A percentile compares a stretch with the other conserved stretches of the same genome.
phyloP scores from a whole-genome alignment of 2,797 vertebrate species.

The Coregonus sp. region DNA sequence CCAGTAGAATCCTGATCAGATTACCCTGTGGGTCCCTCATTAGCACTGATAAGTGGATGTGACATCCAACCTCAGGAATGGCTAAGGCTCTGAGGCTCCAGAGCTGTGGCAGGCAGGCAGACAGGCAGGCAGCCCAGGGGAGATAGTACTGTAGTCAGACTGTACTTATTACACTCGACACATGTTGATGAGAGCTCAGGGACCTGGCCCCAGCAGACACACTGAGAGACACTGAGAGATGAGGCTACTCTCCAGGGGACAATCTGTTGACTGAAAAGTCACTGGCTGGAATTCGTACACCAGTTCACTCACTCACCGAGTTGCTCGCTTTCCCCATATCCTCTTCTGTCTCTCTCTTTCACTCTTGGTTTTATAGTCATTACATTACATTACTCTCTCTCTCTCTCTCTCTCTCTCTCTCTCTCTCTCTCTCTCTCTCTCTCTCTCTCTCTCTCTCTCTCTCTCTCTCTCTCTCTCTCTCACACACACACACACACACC shows the following conservation, averaged over 20 bases:
- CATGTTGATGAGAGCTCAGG: too few species aligned
- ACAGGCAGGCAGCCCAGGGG: background rate
- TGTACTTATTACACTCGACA: too few species aligned
- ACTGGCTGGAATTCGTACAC: too few species aligned
- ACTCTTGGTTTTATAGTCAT: too few species aligned
- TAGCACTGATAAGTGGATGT: slow-evolving; percentile 31
- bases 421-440: slow-evolving; percentile 8
- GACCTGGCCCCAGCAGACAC: background rate
- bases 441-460: too few species aligned
- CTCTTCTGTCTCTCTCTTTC: background rate
- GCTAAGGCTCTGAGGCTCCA: background rate
- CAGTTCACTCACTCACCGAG: too few species aligned
- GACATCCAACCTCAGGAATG: slow-evolving; percentile 44
- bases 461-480: too few species aligned
- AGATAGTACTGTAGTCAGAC: background rate
- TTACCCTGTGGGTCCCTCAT: slow-evolving; percentile 14
- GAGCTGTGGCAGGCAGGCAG: background rate
- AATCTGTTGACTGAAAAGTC: too few species aligned
- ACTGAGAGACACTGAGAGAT: too few species aligned
- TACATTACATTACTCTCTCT: slow-evolving; percentile 7
- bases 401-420: slow-evolving; percentile 35
- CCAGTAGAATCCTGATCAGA: slow-evolving; percentile 36
- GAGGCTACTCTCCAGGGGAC: too few species aligned
- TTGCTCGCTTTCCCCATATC: background rate
- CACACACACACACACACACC: too few species aligned